phyloP scores from a whole-genome alignment of 2,113 vertebrate genomes.

The Nothobranchius furzeri region DNA sequence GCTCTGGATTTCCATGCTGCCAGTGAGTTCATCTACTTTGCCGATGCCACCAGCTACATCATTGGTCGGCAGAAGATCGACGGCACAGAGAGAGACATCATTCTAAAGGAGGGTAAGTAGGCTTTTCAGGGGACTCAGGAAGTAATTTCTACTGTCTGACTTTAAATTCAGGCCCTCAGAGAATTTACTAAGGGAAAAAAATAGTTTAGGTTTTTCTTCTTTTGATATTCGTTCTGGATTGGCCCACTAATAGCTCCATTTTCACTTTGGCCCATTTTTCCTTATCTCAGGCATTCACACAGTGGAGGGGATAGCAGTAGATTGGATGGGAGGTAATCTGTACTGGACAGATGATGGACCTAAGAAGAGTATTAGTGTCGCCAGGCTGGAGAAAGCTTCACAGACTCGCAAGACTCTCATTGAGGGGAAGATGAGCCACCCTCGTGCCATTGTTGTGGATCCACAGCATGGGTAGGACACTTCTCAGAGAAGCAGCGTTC shows the following conservation, averaged over 20 bases:
- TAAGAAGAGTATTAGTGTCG: slow-evolving; percentile 96
- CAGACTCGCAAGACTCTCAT: slow-evolving; percentile 94
- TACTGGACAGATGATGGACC: slow-evolving; percentile 98
- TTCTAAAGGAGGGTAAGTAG: slow-evolving; percentile 89
- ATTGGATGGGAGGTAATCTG: slow-evolving; percentile 98
- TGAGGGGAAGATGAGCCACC: slow-evolving; percentile 96
- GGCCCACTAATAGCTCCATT: slow-evolving; percentile 3
- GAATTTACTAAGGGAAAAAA: not conserved
- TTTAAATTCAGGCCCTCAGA: slow-evolving; percentile 5
- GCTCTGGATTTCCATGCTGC: slow-evolving; percentile 94
- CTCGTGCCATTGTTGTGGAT: slow-evolving; percentile 94
- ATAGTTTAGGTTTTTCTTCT: not conserved
- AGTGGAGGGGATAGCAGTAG: slow-evolving; percentile 94
- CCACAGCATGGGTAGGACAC: slow-evolving; percentile 88
- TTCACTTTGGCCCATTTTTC: slow-evolving; percentile 3
- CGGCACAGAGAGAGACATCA: slow-evolving; percentile 90
- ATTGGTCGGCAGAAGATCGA: slow-evolving; percentile 97
- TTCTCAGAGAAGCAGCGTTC: slow-evolving; percentile 1
- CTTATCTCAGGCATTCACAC: slow-evolving; percentile 89
- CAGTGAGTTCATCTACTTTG: slow-evolving; percentile 94
- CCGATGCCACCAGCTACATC: slow-evolving; percentile 94
- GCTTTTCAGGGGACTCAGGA: not conserved
- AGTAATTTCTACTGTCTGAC: not conserved
- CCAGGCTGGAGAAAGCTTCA: slow-evolving; percentile 92
- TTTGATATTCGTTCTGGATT: slow-evolving; percentile 6